These are phyloP conservation scores for Lagocephalus sceleratus DNA, from an alignment of 2,797 vertebrate genomes.

Conservation along the genomic window DNA sequence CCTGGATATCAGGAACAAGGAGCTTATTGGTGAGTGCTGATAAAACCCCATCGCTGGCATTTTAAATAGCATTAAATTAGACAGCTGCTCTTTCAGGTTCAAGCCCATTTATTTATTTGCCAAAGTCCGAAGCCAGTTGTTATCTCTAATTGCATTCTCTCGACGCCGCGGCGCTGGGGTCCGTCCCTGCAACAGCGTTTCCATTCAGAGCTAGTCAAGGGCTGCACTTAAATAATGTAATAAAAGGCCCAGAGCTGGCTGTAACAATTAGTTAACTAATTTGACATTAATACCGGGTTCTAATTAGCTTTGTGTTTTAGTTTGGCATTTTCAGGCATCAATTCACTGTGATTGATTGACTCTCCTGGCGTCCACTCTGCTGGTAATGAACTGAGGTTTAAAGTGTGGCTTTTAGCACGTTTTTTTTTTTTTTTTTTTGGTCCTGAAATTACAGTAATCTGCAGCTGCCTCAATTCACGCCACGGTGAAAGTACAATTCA, in stretches of 20 bases:
- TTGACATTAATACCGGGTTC: not conserved
- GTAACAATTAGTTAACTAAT: slow-evolving; percentile 20
- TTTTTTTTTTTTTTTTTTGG: too few species aligned
- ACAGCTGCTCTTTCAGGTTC: not conserved
- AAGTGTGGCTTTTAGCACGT: slow-evolving; percentile 2
- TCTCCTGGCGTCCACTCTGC: not conserved
- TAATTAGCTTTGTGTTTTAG: slow-evolving; percentile 12
- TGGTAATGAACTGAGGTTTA: not conserved
- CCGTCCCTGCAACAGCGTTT: slow-evolving; percentile 2
- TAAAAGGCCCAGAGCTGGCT: slow-evolving; percentile 14
- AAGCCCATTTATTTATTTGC: slow-evolving; percentile 7
- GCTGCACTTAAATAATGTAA: slow-evolving; percentile 28
- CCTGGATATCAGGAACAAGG: slow-evolving; percentile 97
- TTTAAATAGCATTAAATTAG: slow-evolving; percentile 4
- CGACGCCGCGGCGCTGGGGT: not conserved
- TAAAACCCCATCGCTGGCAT: not conserved
- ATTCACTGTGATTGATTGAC: not conserved
- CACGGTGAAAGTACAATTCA: too few species aligned
- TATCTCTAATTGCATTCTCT: slow-evolving; percentile 15
- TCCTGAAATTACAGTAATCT: not conserved
- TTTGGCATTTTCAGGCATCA: slow-evolving; percentile 5
- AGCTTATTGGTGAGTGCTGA: slow-evolving; percentile 89
- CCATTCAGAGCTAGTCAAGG: slow-evolving; percentile 20
- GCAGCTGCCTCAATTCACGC: not conserved
- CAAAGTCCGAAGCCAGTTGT: not conserved